These are phyloP conservation scores for Elegia similella DNA, from an alignment of 2,888 invertebrate species.

Conservation along the genomic window DNA sequence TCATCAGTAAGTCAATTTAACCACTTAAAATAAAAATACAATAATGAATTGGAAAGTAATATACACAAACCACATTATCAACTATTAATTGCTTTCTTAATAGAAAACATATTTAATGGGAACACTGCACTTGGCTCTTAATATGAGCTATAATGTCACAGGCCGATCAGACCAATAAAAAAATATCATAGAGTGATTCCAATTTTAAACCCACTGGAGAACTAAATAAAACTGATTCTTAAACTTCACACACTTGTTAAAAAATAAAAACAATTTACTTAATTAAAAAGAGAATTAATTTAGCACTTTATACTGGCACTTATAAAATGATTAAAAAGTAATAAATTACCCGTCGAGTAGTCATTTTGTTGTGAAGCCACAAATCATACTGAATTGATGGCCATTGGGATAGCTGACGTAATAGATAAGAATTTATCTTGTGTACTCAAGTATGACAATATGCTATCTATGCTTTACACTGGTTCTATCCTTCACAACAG, in stretches of 20 bases:
- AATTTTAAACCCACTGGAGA: not conserved
- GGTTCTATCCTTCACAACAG: conserved; percentile 40
- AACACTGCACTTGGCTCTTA: conserved; percentile 20
- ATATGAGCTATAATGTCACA: not conserved
- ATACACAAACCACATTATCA: not conserved
- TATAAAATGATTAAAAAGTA: conserved; percentile 30
- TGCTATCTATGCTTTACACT: conserved; percentile 41
- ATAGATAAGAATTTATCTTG: conserved; percentile 70
- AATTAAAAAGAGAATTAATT: not conserved
- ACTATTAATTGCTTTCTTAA: not conserved
- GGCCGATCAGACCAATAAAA: not conserved
- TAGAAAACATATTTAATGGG: conserved; percentile 7
- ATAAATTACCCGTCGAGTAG: conserved; percentile 66
- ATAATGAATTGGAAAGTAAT: not conserved
- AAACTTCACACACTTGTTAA: not conserved
- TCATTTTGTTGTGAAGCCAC: conserved; percentile 66
- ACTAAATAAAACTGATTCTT: not conserved
- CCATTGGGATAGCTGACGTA: conserved; percentile 55
- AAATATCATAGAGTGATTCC: not conserved
- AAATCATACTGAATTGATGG: conserved; percentile 64
- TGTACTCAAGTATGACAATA: conserved; percentile 48
- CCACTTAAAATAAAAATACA: not conserved
- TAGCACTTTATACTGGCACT: not conserved
- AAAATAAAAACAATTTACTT: not conserved
- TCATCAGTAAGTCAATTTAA: not conserved